Conservation (phyloP, 1,140 invertebrate genomes). For the Zaprionus taronus region DNA sequence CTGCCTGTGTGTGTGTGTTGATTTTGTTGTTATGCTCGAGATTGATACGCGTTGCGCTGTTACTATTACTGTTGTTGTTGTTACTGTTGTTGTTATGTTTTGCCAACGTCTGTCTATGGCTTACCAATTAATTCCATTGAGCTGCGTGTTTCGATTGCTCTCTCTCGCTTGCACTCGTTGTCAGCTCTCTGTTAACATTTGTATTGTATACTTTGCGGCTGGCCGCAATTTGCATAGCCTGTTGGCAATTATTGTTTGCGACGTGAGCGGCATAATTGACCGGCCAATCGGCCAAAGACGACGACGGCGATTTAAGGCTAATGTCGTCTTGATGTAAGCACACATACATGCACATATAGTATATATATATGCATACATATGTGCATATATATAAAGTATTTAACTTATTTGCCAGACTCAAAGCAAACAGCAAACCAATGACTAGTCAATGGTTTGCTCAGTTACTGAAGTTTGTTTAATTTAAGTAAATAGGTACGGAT, state of each 20-base stretch:
- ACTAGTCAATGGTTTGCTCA: not conserved
- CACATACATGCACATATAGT: not conserved
- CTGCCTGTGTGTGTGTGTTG: constrained; percentile 32
- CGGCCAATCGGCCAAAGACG: constrained; percentile 6
- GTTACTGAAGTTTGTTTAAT: not conserved
- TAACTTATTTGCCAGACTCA: constrained; percentile 3
- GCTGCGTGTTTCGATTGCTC: constrained; percentile 67
- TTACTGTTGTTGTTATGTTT: constrained; percentile 58
- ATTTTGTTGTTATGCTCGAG: constrained; percentile 55
- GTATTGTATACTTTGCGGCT: constrained; percentile 71
- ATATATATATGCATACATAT: not conserved
- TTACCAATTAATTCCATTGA: constrained; percentile 81
- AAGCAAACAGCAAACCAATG: not conserved
- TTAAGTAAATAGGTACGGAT: no score
- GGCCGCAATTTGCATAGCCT: constrained; percentile 72
- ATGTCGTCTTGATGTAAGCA: not conserved
- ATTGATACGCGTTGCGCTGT: constrained; percentile 67
- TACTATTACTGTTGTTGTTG: constrained; percentile 35
- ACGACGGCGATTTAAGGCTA: constrained; percentile 1
- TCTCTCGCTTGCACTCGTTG: constrained; percentile 16
- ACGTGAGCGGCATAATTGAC: constrained; percentile 72
- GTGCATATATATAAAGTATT: not conserved
- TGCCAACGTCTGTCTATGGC: constrained; percentile 36
- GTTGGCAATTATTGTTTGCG: constrained; percentile 72
- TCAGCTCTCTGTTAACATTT: constrained; percentile 51